Percentiles rank a stretch among this genome's conserved stretches.
These are phyloP conservation scores for Cololabis saira DNA, from an alignment of 2,113 vertebrate species.

Conservation along the genomic window DNA sequence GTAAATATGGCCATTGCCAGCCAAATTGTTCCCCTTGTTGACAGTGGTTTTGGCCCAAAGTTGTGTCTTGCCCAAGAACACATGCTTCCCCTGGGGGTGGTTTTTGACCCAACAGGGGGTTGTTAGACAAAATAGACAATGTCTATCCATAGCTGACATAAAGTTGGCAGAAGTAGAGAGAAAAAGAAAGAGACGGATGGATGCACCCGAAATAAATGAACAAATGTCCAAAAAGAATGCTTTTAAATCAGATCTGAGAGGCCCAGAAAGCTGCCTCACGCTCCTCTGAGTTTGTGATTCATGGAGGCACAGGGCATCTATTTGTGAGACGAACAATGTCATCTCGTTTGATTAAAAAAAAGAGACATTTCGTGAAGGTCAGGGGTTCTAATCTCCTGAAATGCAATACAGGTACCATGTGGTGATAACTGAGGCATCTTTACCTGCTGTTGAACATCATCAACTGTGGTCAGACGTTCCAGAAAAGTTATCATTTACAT, in stretches of 20 bases:
- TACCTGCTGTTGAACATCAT: not conserved
- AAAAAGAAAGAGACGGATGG: slow-evolving; percentile 48
- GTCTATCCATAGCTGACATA: slow-evolving; percentile 63
- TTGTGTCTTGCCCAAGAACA: slow-evolving; percentile 70
- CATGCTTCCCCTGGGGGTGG: slow-evolving; percentile 66
- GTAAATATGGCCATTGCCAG: slow-evolving; percentile 79
- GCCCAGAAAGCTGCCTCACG: slow-evolving; percentile 20
- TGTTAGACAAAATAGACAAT: slow-evolving; percentile 76
- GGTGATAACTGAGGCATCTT: not conserved
- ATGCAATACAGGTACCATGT: not conserved
- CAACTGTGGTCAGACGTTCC: not conserved
- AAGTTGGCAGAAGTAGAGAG: slow-evolving; percentile 61
- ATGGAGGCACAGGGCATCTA: not conserved
- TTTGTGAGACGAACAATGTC: slow-evolving; percentile 19
- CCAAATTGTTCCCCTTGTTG: slow-evolving; percentile 82
- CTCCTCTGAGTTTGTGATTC: slow-evolving; percentile 31
- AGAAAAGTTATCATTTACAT: not conserved
- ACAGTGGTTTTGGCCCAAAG: slow-evolving; percentile 77
- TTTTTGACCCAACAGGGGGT: slow-evolving; percentile 69
- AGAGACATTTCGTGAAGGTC: not conserved
- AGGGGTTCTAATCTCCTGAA: not conserved
- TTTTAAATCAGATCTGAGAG: slow-evolving; percentile 33
- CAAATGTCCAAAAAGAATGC: slow-evolving; percentile 53
- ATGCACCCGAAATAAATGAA: slow-evolving; percentile 68
- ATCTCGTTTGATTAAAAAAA: not conserved